phyloP scores from a whole-genome alignment of 2,888 invertebrate species.

The Cynaeus angustus region DNA sequence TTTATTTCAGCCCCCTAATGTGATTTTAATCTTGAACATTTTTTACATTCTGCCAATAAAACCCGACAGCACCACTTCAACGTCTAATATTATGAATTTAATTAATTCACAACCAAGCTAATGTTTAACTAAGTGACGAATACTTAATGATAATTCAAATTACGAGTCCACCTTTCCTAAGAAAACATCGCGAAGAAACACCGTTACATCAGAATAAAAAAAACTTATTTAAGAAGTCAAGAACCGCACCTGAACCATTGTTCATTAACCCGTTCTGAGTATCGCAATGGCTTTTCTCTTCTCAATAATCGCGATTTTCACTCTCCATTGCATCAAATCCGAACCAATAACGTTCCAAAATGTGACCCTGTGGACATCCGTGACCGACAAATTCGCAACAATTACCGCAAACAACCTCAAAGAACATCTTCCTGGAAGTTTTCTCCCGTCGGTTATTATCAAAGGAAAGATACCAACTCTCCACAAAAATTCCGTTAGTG shows the following conservation, averaged over 20 bases:
- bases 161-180: not conserved
- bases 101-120: not conserved
- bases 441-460: not conserved
- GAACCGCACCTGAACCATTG: conserved; percentile 11
- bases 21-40: too few species aligned
- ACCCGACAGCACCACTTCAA: too few species aligned
- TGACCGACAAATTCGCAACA: conserved; percentile 1
- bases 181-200: not conserved
- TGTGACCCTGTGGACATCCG: conserved; percentile 1
- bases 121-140: not conserved
- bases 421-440: not conserved
- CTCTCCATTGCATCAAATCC: not conserved
- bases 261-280: conserved; percentile 5
- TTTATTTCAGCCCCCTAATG: too few species aligned
- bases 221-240: conserved; percentile 7
- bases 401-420: not conserved
- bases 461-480: not conserved
- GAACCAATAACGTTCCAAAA: not conserved
- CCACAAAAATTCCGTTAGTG: not conserved
- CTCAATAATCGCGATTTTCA: not conserved
- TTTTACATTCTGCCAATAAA: too few species aligned
- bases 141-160: not conserved
- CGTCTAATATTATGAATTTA: too few species aligned
- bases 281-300: not conserved
- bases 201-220: conserved; percentile 6